Base-by-base conservation (phyloP, 64 coral and sea anemone genomes). In the Montipora efflorescens region DNA sequence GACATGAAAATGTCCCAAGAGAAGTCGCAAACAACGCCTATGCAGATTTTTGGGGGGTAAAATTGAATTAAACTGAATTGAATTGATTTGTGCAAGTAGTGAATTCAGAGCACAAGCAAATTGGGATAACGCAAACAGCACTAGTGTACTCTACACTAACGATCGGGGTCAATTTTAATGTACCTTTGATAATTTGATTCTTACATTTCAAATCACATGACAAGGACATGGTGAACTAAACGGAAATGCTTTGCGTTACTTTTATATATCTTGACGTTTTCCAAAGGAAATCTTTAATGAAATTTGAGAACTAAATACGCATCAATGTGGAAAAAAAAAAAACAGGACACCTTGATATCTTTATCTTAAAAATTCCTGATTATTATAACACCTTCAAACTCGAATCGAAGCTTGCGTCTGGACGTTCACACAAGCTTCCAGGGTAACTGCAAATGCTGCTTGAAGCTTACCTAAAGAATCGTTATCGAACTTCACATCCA, bases 401-500 rank as follows among this genome's bases (percentile, higher is more conserved):
- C 28, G 28, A 36, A 36, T 36, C 28, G 28, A 36, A 36, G 28
- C 28, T 36, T 36, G 28, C 28, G 28, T 76, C n/a, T 15, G 74
- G 10, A 18, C 12, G 7, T 18, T n/a, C 21, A 25, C 20, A 82
- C 3, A 44, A 55, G 52, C 5, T 55, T 55, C 52, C 9, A 10
- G 52, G 6, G 52, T 55, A 55, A 55, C 52, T 64, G 9, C 3
- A 64, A 15, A 50, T 77, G 84, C 11, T 6, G 53, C 11, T 57
- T 8, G 11, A 57, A 57, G 53, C 53, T 57, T 74, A 97, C 96
- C 96, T 13, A 97, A 47, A 67, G 74, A 76, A 48, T 86, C 82
- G 71, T 67, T 68, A 80, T 97, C 96, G 82, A 97, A 97, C 68
- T 83, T 97, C 12, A 93, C 94, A 59, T 80, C 85, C 48, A 76